Evolutionary conservation across 2,797 vertebrate genomes (phyloP).

Genomic region (Gephyroberyx darwinii): DNA sequence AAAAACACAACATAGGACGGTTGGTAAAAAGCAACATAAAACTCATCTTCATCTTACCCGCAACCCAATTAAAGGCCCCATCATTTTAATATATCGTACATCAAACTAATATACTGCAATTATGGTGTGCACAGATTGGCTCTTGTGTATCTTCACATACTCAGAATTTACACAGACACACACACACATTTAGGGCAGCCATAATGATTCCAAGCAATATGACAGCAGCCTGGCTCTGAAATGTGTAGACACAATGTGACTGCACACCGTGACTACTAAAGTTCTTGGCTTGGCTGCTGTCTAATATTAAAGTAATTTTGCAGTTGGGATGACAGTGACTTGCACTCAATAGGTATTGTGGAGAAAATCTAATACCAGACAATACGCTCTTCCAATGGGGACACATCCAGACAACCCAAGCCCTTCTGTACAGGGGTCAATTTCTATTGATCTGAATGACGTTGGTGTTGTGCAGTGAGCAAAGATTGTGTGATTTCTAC

Average conservation of each 20-base stretch:
- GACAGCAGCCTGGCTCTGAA: constrained; percentile 59
- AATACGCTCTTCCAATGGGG: constrained; percentile 48
- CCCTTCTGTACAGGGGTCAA: constrained; percentile 72
- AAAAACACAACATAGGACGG: background rate
- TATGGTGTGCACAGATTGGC: constrained; percentile 15
- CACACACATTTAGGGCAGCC: constrained; percentile 43
- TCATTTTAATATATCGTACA: constrained; percentile 39
- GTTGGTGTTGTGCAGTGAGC: constrained; percentile 74
- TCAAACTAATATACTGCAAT: constrained; percentile 40
- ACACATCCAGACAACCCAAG: constrained; percentile 61
- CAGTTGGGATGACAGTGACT: constrained; percentile 55
- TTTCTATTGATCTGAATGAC: constrained; percentile 82
- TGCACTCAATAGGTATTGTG: constrained; percentile 62
- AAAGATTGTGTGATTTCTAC: constrained; percentile 80
- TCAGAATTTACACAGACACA: constrained; percentile 17
- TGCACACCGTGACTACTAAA: constrained; percentile 62
- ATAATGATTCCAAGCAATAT: constrained; percentile 64
- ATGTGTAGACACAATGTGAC: constrained; percentile 51
- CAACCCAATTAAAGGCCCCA: constrained; percentile 30
- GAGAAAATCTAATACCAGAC: constrained; percentile 69
- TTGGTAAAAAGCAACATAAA: background rate
- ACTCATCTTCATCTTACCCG: background rate
- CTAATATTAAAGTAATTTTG: constrained; percentile 72
- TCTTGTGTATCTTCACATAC: constrained; percentile 26
- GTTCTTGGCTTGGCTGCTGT: constrained; percentile 38